Evolutionary conservation across 2,113 vertebrate genomes (phyloP).

Genomic region (Cromileptes altivelis): DNA sequence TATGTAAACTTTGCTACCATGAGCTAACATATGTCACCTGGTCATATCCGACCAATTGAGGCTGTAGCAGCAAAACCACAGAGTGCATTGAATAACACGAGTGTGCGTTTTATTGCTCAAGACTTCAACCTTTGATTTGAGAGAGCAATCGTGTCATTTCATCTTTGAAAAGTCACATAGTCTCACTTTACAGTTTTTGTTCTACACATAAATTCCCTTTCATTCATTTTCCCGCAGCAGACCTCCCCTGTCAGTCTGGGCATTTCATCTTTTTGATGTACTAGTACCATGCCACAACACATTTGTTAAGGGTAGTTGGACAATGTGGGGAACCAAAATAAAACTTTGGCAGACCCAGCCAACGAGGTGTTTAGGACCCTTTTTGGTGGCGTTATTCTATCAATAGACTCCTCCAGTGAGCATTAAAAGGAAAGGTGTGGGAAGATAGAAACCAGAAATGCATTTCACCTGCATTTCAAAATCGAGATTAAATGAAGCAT

Average conservation of each 20-base stretch:
- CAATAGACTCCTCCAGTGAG: constrained; percentile 15
- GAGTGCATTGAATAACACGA: not conserved
- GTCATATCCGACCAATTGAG: not conserved
- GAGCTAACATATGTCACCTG: not conserved
- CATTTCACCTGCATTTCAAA: constrained; percentile 59
- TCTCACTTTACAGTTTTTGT: not conserved
- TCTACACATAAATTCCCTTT: not conserved
- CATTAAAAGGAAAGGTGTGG: constrained; percentile 33
- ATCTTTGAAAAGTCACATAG: not conserved
- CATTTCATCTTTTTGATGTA: constrained; percentile 21
- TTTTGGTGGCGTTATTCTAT: constrained; percentile 29
- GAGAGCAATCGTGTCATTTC: not conserved
- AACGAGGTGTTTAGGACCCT: constrained; percentile 16
- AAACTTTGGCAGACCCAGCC: constrained; percentile 1
- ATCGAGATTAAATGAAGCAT: constrained; percentile 54
- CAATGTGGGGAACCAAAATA: not conserved
- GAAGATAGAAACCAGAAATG: constrained; percentile 29
- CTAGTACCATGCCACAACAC: constrained; percentile 5
- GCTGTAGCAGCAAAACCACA: not conserved
- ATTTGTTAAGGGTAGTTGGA: constrained; percentile 28
- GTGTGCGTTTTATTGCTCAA: not conserved
- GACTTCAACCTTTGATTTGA: not conserved
- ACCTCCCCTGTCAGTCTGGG: not conserved
- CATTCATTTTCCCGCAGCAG: not conserved
- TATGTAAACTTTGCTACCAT: too few species aligned